These are phyloP conservation scores for Drosophila melanica DNA, from an alignment of 1,140 invertebrate species.

Conservation along the genomic window DNA sequence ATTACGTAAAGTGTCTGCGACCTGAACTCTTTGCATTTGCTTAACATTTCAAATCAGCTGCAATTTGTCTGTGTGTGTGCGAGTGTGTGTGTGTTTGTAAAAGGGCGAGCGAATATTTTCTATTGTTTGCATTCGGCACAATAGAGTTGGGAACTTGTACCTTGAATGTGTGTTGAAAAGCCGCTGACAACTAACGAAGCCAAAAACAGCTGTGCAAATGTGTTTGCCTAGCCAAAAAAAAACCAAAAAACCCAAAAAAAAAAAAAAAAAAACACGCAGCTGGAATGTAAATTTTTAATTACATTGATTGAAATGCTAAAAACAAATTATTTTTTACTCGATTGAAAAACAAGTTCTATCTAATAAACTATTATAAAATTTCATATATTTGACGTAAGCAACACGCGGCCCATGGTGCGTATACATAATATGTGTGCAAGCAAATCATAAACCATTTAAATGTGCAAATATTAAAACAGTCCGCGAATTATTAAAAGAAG, in stretches of 20 bases:
- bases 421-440: neutral
- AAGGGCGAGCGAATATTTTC: conserved; percentile 64
- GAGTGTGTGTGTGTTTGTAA: conserved; percentile 28
- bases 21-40: conserved; percentile 79
- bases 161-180: conserved; percentile 71
- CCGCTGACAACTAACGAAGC: conserved; percentile 23
- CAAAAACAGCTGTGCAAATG: conserved; percentile 65
- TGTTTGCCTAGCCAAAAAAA: conserved; percentile 10
- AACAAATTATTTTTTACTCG: neutral
- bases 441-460: neutral
- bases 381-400: too few relatives aligned
- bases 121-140: conserved; percentile 63
- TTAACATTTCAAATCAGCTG: conserved; percentile 53
- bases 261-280: neutral
- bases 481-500: neutral
- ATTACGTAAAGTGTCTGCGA: conserved; percentile 79
- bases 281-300: conserved; percentile 1
- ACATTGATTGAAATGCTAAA: neutral
- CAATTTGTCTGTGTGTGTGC: conserved; percentile 15
- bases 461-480: neutral
- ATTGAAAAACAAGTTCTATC: neutral
- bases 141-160: conserved; percentile 72
- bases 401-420: neutral
- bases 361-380: too few relatives aligned
- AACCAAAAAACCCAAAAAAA: conserved; percentile 14